Percentiles rank a stretch among this genome's conserved stretches.
phyloP scores from a whole-genome alignment of 2,888 invertebrate genomes.

The Aquatica leii region DNA sequence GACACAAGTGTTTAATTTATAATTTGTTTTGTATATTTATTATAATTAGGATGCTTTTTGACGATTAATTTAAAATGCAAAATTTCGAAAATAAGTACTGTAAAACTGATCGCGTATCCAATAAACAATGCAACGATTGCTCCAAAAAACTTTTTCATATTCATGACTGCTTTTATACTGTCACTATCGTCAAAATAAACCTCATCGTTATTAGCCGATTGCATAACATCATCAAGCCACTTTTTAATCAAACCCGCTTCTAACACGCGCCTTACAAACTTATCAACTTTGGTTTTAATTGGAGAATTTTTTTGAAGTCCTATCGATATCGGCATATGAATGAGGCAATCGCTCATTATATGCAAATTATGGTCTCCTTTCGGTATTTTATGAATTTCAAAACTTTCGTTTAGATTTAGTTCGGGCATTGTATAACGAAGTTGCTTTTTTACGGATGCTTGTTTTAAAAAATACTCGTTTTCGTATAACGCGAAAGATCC shows the following conservation, averaged over 20 bases:
- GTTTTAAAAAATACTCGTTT: constrained; percentile 74
- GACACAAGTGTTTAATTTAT: no score
- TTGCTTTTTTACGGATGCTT: constrained; percentile 69
- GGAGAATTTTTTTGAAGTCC: constrained; percentile 86
- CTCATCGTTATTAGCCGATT: constrained; percentile 67
- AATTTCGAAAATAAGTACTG: constrained; percentile 69
- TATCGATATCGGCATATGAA: constrained; percentile 82
- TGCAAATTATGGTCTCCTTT: constrained; percentile 65
- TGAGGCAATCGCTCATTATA: constrained; percentile 83
- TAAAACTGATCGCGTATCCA: constrained; percentile 71
- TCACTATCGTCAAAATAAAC: constrained; percentile 56
- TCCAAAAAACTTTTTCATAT: constrained; percentile 79
- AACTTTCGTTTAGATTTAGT: constrained; percentile 35
- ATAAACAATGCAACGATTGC: constrained; percentile 76
- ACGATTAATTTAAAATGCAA: constrained; percentile 74
- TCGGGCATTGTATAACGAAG: constrained; percentile 51
- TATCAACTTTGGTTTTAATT: constrained; percentile 73
- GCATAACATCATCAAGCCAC: constrained; percentile 80
- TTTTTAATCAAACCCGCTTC: constrained; percentile 82
- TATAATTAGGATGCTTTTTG: constrained; percentile 73
- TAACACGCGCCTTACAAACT: constrained; percentile 70
- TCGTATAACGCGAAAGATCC: constrained; percentile 84
- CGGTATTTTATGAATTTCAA: constrained; percentile 27
- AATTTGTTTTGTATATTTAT: constrained; percentile 65
- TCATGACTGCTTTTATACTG: constrained; percentile 77